Percentiles rank a stretch among this genome's conserved stretches.
phyloP scores from a whole-genome alignment of 2,888 invertebrate species.

The Agrochola lychnidis region DNA sequence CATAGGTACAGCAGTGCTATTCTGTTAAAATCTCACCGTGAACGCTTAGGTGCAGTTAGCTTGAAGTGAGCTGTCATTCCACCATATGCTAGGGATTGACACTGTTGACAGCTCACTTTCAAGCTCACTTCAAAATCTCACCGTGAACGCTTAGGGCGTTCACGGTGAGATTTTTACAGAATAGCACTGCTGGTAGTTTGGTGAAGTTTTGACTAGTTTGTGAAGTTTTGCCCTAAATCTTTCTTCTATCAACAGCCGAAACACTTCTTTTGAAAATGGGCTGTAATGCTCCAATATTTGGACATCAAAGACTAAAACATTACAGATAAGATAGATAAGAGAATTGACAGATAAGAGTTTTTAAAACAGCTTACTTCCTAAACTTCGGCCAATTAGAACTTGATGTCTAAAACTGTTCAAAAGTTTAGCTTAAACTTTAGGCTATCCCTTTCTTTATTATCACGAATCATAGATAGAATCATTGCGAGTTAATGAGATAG shows the following conservation, averaged over 20 bases:
- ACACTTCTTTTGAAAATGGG: not conserved
- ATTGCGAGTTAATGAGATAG: not conserved
- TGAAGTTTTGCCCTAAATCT: not conserved
- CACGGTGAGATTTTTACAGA: no score
- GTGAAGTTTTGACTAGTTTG: not conserved
- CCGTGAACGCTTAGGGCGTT: no score
- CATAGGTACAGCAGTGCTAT: not conserved
- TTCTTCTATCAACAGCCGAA: not conserved
- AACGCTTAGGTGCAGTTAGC: no score
- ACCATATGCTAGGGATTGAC: no score
- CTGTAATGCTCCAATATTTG: slow-evolving; percentile 1
- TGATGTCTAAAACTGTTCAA: not conserved
- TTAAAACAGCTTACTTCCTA: slow-evolving; percentile 7
- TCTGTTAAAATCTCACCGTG: no score
- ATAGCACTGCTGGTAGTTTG: no score
- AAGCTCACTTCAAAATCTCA: no score
- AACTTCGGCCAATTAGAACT: not conserved
- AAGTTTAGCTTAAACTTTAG: not conserved
- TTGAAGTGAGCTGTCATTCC: no score
- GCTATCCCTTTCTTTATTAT: not conserved
- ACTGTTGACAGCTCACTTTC: no score
- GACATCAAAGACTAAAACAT: slow-evolving; percentile 10
- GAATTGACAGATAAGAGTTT: not conserved
- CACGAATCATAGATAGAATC: not conserved
- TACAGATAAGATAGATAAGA: slow-evolving; percentile 9